These are phyloP conservation scores for Leucania comma DNA, from an alignment of 2,888 invertebrate genomes.

Conservation along the genomic window DNA sequence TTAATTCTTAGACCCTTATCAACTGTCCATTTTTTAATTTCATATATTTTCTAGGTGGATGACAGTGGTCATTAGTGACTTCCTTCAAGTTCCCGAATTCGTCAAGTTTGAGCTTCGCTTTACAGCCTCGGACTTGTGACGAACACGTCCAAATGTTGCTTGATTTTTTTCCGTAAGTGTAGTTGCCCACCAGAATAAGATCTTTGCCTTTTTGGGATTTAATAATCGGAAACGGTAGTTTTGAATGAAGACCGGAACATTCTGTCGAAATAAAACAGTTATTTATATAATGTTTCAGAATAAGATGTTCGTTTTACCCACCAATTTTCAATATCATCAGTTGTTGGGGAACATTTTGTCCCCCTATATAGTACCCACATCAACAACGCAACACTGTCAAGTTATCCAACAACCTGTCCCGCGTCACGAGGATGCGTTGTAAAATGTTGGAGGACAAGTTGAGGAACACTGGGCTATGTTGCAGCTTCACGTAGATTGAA, in stretches of 20 bases:
- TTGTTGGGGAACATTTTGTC: too few relatives aligned
- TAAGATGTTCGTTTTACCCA: neutral
- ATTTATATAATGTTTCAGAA: neutral
- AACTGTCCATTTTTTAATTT: conserved; percentile 31
- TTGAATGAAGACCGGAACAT: neutral
- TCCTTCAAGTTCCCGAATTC: conserved; percentile 30
- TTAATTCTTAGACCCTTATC: conserved; percentile 17
- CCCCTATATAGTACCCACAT: too few relatives aligned
- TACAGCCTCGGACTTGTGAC: conserved; percentile 50
- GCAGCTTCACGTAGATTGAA: too few relatives aligned
- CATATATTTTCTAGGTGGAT: conserved; percentile 48
- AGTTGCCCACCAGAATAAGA: conserved; percentile 70
- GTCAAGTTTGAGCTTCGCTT: conserved; percentile 60
- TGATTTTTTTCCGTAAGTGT: conserved; percentile 65
- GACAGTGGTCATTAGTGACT: conserved; percentile 48
- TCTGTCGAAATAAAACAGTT: conserved; percentile 21
- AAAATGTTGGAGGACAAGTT: too few relatives aligned
- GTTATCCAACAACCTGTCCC: too few relatives aligned
- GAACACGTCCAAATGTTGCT: conserved; percentile 67
- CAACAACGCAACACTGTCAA: too few relatives aligned
- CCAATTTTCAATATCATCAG: too few relatives aligned
- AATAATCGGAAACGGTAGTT: conserved; percentile 55
- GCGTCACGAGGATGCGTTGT: too few relatives aligned
- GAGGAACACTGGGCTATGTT: too few relatives aligned
- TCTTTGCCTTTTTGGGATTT: conserved; percentile 70